These are phyloP conservation scores for Digitonthophagus gazella DNA, from an alignment of 2,888 invertebrate species.

Conservation along the genomic window DNA sequence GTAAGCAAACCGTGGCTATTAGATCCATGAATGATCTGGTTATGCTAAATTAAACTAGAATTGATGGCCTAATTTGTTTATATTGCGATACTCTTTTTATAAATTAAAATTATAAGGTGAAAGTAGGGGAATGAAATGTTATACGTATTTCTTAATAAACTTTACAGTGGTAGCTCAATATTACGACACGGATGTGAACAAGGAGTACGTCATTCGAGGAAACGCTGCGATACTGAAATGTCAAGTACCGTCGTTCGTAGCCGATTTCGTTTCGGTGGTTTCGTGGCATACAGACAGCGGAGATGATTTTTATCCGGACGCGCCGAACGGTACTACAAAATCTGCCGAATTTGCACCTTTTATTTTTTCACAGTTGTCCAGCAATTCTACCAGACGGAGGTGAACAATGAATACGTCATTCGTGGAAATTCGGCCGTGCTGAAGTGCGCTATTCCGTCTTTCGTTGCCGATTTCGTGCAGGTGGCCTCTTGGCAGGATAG, in stretches of 20 bases:
- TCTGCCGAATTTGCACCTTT: background rate
- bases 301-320: slow-evolving; percentile 66
- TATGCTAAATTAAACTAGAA: too few species aligned
- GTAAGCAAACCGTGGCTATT: background rate
- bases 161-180: slow-evolving; percentile 74
- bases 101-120: background rate
- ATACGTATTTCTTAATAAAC: background rate
- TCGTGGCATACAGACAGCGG: slow-evolving; percentile 83
- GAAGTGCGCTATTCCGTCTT: slow-evolving; percentile 86
- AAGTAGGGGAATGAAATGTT: too few species aligned
- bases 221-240: slow-evolving; percentile 87
- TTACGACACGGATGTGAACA: slow-evolving; percentile 81
- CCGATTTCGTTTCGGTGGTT: slow-evolving; percentile 85
- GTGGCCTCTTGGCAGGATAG: slow-evolving; percentile 84
- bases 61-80: too few species aligned
- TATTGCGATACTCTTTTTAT: too few species aligned
- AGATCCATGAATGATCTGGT: too few species aligned
- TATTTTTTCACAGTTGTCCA: slow-evolving; percentile 70
- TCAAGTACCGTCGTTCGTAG: slow-evolving; percentile 88
- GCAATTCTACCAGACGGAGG: slow-evolving; percentile 88
- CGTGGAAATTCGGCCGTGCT: slow-evolving; percentile 83
- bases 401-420: slow-evolving; percentile 89
- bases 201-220: slow-evolving; percentile 87
- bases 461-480: slow-evolving; percentile 86
- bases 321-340: slow-evolving; percentile 41